These are phyloP conservation scores for Etheostoma spectabile DNA, from an alignment of 2,113 vertebrate species.

Conservation along the genomic window DNA sequence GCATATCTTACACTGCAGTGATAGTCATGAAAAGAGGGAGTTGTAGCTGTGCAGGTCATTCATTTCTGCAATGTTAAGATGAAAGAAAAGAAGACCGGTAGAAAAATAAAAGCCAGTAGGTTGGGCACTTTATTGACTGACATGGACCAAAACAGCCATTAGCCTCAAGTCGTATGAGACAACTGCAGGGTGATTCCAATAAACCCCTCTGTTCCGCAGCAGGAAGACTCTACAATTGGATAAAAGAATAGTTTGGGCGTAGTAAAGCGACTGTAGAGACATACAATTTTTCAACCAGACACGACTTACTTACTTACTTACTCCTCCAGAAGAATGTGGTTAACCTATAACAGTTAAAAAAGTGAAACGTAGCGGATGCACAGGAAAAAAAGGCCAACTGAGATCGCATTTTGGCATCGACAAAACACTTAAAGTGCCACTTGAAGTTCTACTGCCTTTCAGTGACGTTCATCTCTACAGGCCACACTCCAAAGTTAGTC, in stretches of 20 bases:
- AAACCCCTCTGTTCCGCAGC: constrained; percentile 66
- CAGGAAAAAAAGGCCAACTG: not conserved
- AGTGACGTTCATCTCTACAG: constrained; percentile 20
- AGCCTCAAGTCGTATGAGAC: constrained; percentile 73
- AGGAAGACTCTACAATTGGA: constrained; percentile 46
- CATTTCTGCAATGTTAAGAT: constrained; percentile 44
- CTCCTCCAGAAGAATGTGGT: constrained; percentile 1
- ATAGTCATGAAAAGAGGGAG: constrained; percentile 39
- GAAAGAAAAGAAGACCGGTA: constrained; percentile 41
- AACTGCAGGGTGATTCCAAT: constrained; percentile 77
- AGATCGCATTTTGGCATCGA: not conserved
- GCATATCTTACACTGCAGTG: constrained; percentile 30
- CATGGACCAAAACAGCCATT: constrained; percentile 69
- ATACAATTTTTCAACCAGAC: constrained; percentile 37
- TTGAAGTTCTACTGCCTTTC: constrained; percentile 23
- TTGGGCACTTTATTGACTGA: constrained; percentile 66
- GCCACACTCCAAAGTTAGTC: not conserved
- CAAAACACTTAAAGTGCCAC: constrained; percentile 1
- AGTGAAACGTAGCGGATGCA: not conserved
- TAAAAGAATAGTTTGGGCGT: constrained; percentile 45
- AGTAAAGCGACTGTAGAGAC: constrained; percentile 24
- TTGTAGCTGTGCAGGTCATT: constrained; percentile 34
- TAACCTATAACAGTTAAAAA: not conserved
- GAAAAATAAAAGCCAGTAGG: constrained; percentile 26
- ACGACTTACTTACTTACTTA: not conserved